Evolutionary conservation across 2,797 vertebrate genomes (phyloP).

Genomic region (Chrosomus eos): DNA sequence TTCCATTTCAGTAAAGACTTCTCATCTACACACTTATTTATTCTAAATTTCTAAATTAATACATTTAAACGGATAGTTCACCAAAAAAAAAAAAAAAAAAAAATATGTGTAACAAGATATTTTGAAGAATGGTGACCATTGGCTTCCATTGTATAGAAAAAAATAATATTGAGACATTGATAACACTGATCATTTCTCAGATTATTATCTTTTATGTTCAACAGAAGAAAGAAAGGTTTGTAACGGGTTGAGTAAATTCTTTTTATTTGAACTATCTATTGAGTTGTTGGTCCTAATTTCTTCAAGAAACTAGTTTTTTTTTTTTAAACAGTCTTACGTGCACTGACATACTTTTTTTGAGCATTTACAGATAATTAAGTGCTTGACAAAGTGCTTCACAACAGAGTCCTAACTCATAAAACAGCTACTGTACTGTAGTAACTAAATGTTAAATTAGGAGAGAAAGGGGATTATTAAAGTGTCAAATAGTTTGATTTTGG

Average conservation of each 20-base stretch:
- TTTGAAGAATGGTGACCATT: background rate
- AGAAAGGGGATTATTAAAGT: background rate
- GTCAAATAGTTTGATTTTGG: background rate
- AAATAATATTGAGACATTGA: background rate
- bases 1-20: background rate
- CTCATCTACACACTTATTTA: background rate
- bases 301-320: too few species aligned
- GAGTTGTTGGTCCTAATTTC: background rate
- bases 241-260: background rate
- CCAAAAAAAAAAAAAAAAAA: too few species aligned
- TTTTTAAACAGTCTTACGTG: too few species aligned
- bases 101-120: background rate
- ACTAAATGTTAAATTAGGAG: background rate
- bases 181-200: background rate
- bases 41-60: background rate
- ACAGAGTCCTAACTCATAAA: background rate
- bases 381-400: too few species aligned
- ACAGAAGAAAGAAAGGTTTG: background rate
- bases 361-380: too few species aligned
- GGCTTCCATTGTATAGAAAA: background rate
- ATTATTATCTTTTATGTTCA: background rate
- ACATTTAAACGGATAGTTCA: background rate
- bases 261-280: background rate
- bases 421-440: too few species aligned
- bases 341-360: too few species aligned